Percentiles rank a stretch among this genome's conserved stretches.
These are phyloP conservation scores for Euclidia mi DNA, from an alignment of 2,888 invertebrate genomes.

Conservation along the genomic window DNA sequence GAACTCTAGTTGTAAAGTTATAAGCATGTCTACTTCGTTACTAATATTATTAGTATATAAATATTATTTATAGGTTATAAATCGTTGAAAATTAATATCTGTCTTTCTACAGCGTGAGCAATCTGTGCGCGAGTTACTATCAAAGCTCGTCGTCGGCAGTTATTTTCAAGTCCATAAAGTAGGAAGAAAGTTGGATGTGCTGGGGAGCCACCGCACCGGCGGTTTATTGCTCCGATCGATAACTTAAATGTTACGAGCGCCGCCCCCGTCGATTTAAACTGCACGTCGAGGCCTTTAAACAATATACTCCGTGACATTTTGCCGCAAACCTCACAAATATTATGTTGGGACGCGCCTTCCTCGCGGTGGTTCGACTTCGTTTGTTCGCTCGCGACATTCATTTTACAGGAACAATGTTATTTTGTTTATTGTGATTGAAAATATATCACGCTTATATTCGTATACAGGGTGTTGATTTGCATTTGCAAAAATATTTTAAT, in stretches of 20 bases:
- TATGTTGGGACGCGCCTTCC: background rate
- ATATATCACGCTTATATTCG: too few species aligned
- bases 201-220: conserved; percentile 44
- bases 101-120: too few species aligned
- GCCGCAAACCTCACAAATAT: background rate
- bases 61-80: too few species aligned
- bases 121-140: too few species aligned
- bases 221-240: conserved; percentile 58
- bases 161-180: conserved; percentile 67
- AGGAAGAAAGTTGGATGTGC: conserved; percentile 58
- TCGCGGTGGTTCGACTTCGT: too few species aligned
- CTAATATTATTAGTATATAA: too few species aligned
- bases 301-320: conserved; percentile 30
- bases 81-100: too few species aligned
- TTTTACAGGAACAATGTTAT: background rate
- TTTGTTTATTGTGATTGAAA: too few species aligned
- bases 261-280: conserved; percentile 20
- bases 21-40: too few species aligned
- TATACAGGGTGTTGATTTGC: too few species aligned
- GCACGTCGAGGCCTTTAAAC: conserved; percentile 47
- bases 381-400: background rate
- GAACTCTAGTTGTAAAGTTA: too few species aligned
- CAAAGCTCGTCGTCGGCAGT: conserved; percentile 16
- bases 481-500: too few species aligned
- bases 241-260: conserved; percentile 40